Percentiles rank a stretch among this genome's conserved stretches.
Evolutionary conservation across 2,888 invertebrate genomes (phyloP).

Genomic region (Parnassius glacialis): DNA sequence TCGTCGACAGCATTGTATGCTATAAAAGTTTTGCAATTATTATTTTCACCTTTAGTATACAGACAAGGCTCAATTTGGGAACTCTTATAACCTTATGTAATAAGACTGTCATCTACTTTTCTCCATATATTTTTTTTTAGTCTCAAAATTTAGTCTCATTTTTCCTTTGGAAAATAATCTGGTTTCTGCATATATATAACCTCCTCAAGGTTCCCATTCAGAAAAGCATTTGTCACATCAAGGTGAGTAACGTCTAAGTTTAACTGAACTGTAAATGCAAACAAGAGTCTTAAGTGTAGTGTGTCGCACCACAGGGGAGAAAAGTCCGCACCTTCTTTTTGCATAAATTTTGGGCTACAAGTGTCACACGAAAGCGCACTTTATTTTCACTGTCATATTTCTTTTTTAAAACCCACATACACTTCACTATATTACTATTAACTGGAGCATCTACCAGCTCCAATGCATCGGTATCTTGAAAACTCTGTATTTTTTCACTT

Average conservation of each 20-base stretch:
- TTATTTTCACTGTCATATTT: constrained; percentile 1
- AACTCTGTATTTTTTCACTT: too few species aligned
- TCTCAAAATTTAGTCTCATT: too few species aligned
- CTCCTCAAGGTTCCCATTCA: not conserved
- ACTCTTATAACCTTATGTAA: too few species aligned
- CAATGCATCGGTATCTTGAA: too few species aligned
- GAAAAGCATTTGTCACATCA: not conserved
- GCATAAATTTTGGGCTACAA: not conserved
- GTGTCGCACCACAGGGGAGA: not conserved
- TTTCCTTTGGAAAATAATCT: too few species aligned
- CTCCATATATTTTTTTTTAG: too few species aligned
- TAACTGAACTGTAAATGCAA: not conserved
- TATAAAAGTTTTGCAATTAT: too few species aligned
- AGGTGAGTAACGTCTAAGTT: not conserved
- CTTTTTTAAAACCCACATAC: not conserved
- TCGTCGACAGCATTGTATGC: too few species aligned
- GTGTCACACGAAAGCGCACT: not conserved
- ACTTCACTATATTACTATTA: not conserved
- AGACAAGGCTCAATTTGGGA: too few species aligned
- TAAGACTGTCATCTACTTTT: too few species aligned
- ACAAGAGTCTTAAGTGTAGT: not conserved
- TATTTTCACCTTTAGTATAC: too few species aligned
- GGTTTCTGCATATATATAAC: too few species aligned
- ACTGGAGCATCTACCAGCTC: not conserved
- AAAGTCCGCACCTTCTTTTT: not conserved